Evolutionary conservation across 2,113 vertebrate species (phyloP), one percentile per base, ranked within the genome.

Genomic region (Sminthopsis crassicaudata): DNA sequence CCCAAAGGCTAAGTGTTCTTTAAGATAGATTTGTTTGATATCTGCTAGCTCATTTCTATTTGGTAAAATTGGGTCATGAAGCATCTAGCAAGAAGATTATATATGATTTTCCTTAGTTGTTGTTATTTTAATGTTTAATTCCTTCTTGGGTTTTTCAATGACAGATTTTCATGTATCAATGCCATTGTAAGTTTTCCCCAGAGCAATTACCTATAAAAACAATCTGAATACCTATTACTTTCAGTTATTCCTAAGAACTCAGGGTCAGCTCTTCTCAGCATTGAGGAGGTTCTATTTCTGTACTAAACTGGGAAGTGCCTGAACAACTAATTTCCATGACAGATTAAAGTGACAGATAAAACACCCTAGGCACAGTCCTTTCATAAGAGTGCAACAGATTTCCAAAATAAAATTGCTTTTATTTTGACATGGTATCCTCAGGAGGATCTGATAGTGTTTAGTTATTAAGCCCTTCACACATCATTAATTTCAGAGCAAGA

Each of bases 351-450:
- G 91, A 95, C 92, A 90, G 94, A 36, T 46, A 96, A 92, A 96
- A n/a, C 93, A 96, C 96, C 93, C 27, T 91, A 90, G 96, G 97
- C 96, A 92, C 26, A 94, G 90, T 89, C 46, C 95, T 94, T 95
- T 97, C 94, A 93, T 92, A 94, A 92, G 12, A 84, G 48, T 90
- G 89, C 54, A 94, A 96, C 89, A 92, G 91, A 96, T 93, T 97
- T 97, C 76, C 57, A 94, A 97, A 97, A 93, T 95, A 97, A 95
- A 97, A 96, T 94, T 96, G 84, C 89, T 95, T 97, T 97, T 91
- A 67, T 92, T 94, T 96, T 57, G 67, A 92, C 90, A 92, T 16
- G 42, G 27, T 67, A n/a, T 91, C 90, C 96, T 96, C 54, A 0
- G 46, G 93, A 96, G 95, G 48, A 94, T 3, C 22, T 30, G 57